These are phyloP conservation scores for Heliconius hermathena DNA, from an alignment of 1,140 invertebrate genomes.

Conservation along the genomic window DNA sequence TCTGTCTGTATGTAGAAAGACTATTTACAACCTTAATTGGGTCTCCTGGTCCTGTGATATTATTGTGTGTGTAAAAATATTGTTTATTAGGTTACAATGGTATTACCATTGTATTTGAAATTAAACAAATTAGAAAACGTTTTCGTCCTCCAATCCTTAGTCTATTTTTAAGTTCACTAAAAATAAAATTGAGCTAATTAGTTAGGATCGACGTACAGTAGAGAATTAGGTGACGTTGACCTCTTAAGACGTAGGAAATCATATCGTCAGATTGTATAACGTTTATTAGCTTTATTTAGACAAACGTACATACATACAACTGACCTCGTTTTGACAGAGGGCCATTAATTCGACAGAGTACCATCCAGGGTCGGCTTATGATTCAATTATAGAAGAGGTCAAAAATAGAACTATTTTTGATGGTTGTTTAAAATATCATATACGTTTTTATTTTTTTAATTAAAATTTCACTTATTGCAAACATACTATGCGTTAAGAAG, in stretches of 20 bases:
- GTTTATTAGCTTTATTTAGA: constrained; percentile 20
- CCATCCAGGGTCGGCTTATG: constrained; percentile 22
- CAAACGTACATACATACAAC: neutral
- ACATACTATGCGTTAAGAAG: too few species aligned
- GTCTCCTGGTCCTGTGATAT: too few species aligned
- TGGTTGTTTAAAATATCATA: neutral
- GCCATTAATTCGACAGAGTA: constrained; percentile 21
- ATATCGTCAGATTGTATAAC: neutral
- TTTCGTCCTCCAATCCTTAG: too few species aligned
- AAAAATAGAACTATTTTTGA: constrained; percentile 23
- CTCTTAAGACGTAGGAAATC: neutral
- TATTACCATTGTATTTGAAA: too few species aligned
- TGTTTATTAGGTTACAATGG: too few species aligned
- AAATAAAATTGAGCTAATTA: too few species aligned
- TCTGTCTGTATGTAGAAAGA: too few species aligned
- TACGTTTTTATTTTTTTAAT: neutral
- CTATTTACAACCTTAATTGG: too few species aligned
- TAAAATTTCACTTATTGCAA: neutral
- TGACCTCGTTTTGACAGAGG: constrained; percentile 28
- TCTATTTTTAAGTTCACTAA: too few species aligned
- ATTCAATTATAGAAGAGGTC: constrained; percentile 18
- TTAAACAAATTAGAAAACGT: too few species aligned
- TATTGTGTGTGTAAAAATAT: too few species aligned
- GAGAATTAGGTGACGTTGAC: neutral
- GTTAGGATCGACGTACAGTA: too few species aligned